Percentiles rank a stretch among this genome's conserved stretches.
phyloP scores from a whole-genome alignment of 2,888 invertebrate species.

The Pecten maximus region DNA sequence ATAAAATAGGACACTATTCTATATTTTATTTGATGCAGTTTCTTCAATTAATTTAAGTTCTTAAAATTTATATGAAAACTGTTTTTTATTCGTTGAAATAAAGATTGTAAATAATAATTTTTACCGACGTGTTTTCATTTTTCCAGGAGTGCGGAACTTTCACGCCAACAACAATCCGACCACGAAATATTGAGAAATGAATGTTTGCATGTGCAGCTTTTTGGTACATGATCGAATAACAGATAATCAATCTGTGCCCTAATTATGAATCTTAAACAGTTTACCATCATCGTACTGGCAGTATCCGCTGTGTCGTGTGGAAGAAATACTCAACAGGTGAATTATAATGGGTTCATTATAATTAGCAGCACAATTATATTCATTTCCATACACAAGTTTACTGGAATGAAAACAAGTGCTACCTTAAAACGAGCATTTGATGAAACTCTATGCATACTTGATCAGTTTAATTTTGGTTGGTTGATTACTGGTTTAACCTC shows the following conservation, averaged over 20 bases:
- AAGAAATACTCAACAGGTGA: background rate
- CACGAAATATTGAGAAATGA: background rate
- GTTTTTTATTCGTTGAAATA: background rate
- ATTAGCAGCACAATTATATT: slow-evolving; percentile 9
- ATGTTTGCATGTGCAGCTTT: background rate
- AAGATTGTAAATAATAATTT: background rate
- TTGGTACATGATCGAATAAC: background rate
- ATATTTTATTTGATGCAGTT: background rate
- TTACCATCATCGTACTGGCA: background rate
- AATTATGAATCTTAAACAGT: background rate
- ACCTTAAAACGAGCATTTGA: no score
- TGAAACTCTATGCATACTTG: no score
- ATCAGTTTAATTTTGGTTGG: no score
- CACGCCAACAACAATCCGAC: slow-evolving; percentile 1
- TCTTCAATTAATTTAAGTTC: background rate
- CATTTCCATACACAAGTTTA: slow-evolving; percentile 38
- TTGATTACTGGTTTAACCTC: no score
- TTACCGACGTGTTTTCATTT: slow-evolving; percentile 16
- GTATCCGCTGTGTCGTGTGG: background rate
- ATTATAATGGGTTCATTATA: slow-evolving; percentile 27
- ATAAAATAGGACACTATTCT: background rate
- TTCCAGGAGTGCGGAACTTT: background rate
- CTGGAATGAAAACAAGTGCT: no score
- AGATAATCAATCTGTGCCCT: background rate
- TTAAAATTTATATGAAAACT: background rate